phyloP scores from a whole-genome alignment of 1,140 invertebrate genomes.

The Microplitis mediator region DNA sequence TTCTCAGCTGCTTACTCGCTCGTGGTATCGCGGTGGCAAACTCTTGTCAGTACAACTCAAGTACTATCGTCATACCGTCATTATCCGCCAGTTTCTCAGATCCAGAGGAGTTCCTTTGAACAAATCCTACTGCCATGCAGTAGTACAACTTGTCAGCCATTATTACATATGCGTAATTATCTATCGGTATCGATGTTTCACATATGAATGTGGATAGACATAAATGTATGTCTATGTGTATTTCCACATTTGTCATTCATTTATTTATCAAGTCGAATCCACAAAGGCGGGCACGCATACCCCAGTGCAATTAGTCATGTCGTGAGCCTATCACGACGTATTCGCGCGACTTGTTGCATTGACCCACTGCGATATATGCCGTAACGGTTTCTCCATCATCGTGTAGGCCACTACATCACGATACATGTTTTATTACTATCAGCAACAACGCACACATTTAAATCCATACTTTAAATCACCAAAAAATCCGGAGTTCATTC shows the following conservation, averaged over 20 bases:
- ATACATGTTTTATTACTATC: background rate
- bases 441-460: background rate
- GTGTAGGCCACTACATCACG: slow-evolving; percentile 26
- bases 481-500: no score
- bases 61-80: background rate
- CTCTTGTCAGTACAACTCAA: background rate
- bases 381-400: slow-evolving; percentile 28
- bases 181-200: no score
- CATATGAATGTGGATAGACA: background rate
- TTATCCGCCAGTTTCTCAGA: no score
- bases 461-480: no score
- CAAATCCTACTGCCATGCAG: no score
- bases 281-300: background rate
- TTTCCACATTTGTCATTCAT: background rate
- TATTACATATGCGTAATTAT: no score
- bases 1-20: slow-evolving; percentile 23
- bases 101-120: no score
- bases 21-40: no score
- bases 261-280: background rate
- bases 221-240: no score
- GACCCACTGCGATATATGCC: slow-evolving; percentile 37
- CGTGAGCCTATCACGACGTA: slow-evolving; percentile 14
- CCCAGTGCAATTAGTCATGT: background rate
- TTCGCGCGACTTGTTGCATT: slow-evolving; percentile 54
- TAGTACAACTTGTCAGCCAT: no score